phyloP scores from a whole-genome alignment of 37 sponge, comb jelly and placozoan species.

The Spongilla lacustris region DNA sequence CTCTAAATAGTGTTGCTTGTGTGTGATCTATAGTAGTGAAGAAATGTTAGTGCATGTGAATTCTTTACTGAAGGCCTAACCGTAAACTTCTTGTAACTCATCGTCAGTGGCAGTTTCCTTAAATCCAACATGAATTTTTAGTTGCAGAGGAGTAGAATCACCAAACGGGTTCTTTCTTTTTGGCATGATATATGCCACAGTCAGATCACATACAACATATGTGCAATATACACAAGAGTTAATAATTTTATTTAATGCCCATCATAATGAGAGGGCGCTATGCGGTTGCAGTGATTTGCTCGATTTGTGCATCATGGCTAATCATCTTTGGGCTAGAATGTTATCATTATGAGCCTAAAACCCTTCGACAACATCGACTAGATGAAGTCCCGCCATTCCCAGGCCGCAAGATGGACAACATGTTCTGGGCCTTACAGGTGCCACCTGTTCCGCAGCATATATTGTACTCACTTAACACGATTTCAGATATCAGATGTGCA shows the following conservation, averaged over 20 bases:
- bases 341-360: slow-evolving; percentile 2
- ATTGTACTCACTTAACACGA: neutral
- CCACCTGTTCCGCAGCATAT: neutral
- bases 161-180: slow-evolving; percentile 75
- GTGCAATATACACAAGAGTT: too few relatives aligned
- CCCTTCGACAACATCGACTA: neutral
- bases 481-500: slow-evolving; percentile 87
- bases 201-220: too few relatives aligned
- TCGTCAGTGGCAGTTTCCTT: slow-evolving; percentile 59
- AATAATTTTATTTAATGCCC: neutral
- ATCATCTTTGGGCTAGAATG: slow-evolving; percentile 22
- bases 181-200: too few relatives aligned
- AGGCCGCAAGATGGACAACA: slow-evolving; percentile 39
- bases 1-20: slow-evolving; percentile 25
- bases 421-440: slow-evolving; percentile 90
- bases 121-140: slow-evolving; percentile 66
- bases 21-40: slow-evolving; percentile 26
- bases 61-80: slow-evolving; percentile 12
- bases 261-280: slow-evolving; percentile 9
- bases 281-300: neutral
- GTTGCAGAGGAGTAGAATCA: slow-evolving; percentile 59
- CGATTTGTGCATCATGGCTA: slow-evolving; percentile 31
- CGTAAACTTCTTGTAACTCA: slow-evolving; percentile 60
- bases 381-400: slow-evolving; percentile 48
- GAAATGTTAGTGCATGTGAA: neutral